These are phyloP conservation scores for Apocheima hispidaria DNA, from an alignment of 2,888 invertebrate genomes.

Conservation along the genomic window DNA sequence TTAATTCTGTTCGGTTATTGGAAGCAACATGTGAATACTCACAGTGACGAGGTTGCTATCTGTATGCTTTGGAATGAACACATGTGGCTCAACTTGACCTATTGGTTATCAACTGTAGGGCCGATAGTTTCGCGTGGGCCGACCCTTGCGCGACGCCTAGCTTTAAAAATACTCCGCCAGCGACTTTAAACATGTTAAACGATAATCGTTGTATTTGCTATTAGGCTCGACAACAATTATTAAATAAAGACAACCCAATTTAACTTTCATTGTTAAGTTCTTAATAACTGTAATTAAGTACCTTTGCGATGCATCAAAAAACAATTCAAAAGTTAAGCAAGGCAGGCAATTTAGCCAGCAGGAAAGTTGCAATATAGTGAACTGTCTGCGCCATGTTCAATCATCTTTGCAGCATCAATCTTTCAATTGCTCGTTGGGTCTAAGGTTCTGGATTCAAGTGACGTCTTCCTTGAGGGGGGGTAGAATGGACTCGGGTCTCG, in stretches of 20 bases:
- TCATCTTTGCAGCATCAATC: constrained; percentile 7
- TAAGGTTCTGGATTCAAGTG: constrained; percentile 22
- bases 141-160: constrained; percentile 24
- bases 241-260: too few relatives aligned
- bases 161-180: constrained; percentile 21
- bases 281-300: neutral
- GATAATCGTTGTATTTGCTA: neutral
- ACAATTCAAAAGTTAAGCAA: neutral
- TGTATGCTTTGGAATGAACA: neutral
- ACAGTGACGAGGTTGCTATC: constrained; percentile 10
- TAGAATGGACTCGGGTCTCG: neutral
- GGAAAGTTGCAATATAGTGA: neutral
- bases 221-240: neutral
- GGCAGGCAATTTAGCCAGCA: neutral
- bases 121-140: constrained; percentile 39
- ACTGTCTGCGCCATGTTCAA: neutral
- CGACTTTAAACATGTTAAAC: constrained; percentile 8
- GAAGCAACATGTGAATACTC: neutral
- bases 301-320: neutral
- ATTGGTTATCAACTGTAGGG: constrained; percentile 41
- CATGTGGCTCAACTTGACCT: constrained; percentile 45
- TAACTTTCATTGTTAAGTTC: too few relatives aligned
- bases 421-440: constrained; percentile 8
- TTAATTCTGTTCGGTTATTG: neutral
- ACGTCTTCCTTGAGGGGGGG: constrained; percentile 34